Evolutionary conservation across 1,140 invertebrate genomes (phyloP).

Genomic region (Pararge aegeria): DNA sequence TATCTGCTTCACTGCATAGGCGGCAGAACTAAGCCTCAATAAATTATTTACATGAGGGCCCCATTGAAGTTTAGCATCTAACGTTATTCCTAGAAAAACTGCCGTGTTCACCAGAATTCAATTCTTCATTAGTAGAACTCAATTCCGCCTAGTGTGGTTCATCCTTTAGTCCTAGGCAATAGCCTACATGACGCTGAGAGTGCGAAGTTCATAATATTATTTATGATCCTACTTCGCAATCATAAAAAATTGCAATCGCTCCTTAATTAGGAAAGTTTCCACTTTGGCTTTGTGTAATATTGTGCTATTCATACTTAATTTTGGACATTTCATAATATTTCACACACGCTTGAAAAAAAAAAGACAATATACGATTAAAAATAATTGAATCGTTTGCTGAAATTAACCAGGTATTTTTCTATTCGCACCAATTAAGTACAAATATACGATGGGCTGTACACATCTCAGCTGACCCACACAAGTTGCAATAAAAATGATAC

Average conservation of each 20-base stretch:
- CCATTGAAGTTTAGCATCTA: too few relatives aligned
- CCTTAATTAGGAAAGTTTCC: constrained; percentile 1
- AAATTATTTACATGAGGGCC: too few relatives aligned
- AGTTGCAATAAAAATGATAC: too few relatives aligned
- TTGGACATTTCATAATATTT: constrained; percentile 1
- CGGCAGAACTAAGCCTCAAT: too few relatives aligned
- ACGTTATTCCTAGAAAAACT: too few relatives aligned
- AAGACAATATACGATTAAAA: constrained; percentile 1
- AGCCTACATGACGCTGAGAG: not conserved
- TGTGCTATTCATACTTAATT: not conserved
- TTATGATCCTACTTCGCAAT: not conserved
- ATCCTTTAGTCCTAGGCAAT: too few relatives aligned
- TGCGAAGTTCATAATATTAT: not conserved
- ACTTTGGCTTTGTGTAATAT: not conserved
- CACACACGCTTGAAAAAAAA: not conserved
- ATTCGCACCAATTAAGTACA: not conserved
- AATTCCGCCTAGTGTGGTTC: too few relatives aligned
- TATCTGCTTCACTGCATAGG: too few relatives aligned
- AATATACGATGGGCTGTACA: too few relatives aligned
- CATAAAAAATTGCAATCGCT: not conserved
- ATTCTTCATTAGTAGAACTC: too few relatives aligned
- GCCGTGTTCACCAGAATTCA: too few relatives aligned
- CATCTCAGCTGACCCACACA: too few relatives aligned
- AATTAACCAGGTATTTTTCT: not conserved
- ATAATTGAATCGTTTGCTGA: not conserved